phyloP scores from a whole-genome alignment of 2,797 vertebrate species.

The Buceros bicornis region DNA sequence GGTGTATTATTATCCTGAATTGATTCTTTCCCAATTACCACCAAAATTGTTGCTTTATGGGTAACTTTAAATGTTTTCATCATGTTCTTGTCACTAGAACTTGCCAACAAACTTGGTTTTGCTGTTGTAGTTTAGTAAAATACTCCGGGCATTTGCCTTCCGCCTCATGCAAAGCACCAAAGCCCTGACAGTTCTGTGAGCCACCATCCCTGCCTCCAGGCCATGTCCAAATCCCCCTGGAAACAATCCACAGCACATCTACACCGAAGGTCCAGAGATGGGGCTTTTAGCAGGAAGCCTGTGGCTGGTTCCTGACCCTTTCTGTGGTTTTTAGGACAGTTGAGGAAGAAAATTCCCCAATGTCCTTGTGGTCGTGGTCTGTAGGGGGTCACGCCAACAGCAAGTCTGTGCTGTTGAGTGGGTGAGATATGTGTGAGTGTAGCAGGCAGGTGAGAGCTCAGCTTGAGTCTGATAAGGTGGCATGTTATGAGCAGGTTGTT shows the following conservation, averaged over 20 bases:
- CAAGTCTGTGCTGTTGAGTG: background rate
- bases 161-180: background rate
- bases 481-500: background rate
- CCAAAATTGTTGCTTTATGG: background rate
- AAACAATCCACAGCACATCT: background rate
- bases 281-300: background rate
- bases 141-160: background rate
- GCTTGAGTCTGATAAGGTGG: background rate
- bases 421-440: background rate
- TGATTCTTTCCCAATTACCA: background rate
- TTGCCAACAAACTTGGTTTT: background rate
- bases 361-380: background rate
- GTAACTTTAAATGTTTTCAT: constrained; percentile 12
- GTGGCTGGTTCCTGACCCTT: background rate
- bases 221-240: background rate
- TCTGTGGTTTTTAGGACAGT: background rate
- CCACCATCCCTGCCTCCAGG: background rate
- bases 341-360: background rate
- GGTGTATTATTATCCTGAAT: background rate
- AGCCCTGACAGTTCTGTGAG: background rate
- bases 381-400: background rate
- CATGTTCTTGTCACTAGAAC: background rate
- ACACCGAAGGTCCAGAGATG: background rate
- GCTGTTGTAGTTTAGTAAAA: background rate
- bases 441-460: background rate